These are phyloP conservation scores for Phasia obesa DNA, from an alignment of 2,888 invertebrate species.

Conservation along the genomic window DNA sequence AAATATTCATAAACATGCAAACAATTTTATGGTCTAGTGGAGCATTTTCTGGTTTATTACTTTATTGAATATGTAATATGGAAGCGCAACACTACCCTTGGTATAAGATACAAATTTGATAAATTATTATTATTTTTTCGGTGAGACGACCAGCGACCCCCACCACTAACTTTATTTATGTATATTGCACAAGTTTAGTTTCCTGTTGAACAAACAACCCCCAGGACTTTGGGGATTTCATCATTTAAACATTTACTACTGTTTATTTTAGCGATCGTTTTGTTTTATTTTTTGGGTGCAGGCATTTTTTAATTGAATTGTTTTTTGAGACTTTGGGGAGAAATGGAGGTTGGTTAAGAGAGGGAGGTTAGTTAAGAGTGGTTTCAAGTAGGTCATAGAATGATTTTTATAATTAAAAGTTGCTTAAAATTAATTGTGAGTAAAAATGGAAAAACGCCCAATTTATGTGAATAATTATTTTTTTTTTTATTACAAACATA, in stretches of 20 bases:
- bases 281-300: conserved; percentile 39
- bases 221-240: neutral
- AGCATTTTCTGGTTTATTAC: conserved; percentile 33
- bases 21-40: conserved; percentile 2
- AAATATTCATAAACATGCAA: conserved; percentile 51
- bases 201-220: conserved; percentile 5
- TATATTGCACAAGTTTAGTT: conserved; percentile 4
- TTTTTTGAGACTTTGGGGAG: neutral
- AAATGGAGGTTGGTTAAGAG: neutral
- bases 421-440: neutral
- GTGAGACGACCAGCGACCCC: neutral
- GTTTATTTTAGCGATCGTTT: conserved; percentile 14
- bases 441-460: neutral
- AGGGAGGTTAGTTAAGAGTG: neutral
- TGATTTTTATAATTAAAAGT: conserved; percentile 47
- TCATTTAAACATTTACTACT: neutral
- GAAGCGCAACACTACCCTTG: neutral
- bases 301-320: conserved; percentile 31
- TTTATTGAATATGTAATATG: neutral
- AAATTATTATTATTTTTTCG: conserved; percentile 30
- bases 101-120: conserved; percentile 47
- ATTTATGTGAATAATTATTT: too few relatives aligned
- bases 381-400: conserved; percentile 34
- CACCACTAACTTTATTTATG: neutral
- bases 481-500: too few relatives aligned